A percentile compares a stretch with the other conserved stretches of the same genome.
These are phyloP conservation scores for Hycleus cichorii DNA, from an alignment of 1,140 invertebrate genomes.

Conservation along the genomic window DNA sequence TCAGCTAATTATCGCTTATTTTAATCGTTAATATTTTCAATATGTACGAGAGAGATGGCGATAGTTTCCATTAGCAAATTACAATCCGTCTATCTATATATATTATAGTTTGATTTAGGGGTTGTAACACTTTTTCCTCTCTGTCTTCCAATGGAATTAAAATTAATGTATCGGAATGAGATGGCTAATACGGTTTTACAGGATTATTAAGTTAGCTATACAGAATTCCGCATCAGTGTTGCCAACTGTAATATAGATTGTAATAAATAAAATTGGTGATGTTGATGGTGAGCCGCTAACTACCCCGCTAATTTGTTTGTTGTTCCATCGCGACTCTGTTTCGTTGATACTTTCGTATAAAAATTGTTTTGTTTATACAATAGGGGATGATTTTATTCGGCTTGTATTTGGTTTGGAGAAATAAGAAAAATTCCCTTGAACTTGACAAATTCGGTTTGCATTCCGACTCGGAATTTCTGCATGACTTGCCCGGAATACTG, in stretches of 20 bases:
- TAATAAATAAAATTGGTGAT: conserved; percentile 4
- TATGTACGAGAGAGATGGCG: conserved; percentile 1
- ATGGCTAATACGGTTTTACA: conserved; percentile 3
- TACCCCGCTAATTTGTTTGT: conserved; percentile 18
- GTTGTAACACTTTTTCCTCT: not conserved
- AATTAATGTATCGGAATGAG: no score
- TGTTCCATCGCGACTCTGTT: conserved; percentile 3
- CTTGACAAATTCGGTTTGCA: conserved; percentile 29
- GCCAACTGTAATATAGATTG: no score
- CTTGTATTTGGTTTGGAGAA: no score
- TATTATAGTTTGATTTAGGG: conserved; percentile 19
- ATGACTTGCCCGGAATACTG: conserved; percentile 23
- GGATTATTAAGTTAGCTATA: conserved; percentile 18
- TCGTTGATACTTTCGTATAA: not conserved
- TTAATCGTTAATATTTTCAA: no score
- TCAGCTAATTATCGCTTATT: no score
- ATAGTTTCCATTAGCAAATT: conserved; percentile 21
- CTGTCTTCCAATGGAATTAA: no score
- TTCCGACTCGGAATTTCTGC: conserved; percentile 26
- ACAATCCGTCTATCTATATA: conserved; percentile 9
- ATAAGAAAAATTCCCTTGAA: conserved; percentile 1
- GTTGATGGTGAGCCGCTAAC: conserved; percentile 17
- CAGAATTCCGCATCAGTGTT: conserved; percentile 11
- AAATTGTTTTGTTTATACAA: not conserved
- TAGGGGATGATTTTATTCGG: not conserved